Conservation (phyloP, 2,888 invertebrate species). For the Isoperla grammatica region DNA sequence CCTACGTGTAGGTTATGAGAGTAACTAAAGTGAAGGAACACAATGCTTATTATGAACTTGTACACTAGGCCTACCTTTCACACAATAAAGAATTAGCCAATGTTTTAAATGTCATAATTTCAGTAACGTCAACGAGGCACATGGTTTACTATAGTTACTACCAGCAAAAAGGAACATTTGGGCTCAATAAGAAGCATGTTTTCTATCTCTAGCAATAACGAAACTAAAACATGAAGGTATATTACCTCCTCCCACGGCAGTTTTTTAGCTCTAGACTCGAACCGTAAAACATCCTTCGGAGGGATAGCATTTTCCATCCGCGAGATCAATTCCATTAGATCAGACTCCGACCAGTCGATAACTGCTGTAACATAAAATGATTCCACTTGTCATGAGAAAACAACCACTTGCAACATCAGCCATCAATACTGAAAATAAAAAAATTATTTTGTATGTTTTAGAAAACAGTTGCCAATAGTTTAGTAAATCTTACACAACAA, state of each 20-base stretch:
- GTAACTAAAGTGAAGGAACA: too few relatives aligned
- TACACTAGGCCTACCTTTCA: too few relatives aligned
- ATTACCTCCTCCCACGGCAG: conserved; percentile 46
- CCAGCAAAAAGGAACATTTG: too few relatives aligned
- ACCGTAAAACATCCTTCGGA: conserved; percentile 44
- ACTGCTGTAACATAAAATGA: conserved; percentile 9
- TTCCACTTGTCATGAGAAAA: neutral
- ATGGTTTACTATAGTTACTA: too few relatives aligned
- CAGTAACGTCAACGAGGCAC: too few relatives aligned
- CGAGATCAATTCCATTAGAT: conserved; percentile 43
- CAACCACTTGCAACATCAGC: neutral
- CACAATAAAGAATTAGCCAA: too few relatives aligned
- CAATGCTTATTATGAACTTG: too few relatives aligned
- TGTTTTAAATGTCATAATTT: too few relatives aligned
- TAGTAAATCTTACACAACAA: neutral
- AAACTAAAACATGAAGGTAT: too few relatives aligned
- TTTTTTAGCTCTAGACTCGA: conserved; percentile 43
- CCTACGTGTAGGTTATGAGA: too few relatives aligned
- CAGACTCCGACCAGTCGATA: conserved; percentile 43
- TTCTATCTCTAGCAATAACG: too few relatives aligned
- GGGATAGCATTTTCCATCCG: conserved; percentile 45
- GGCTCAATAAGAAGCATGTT: too few relatives aligned
- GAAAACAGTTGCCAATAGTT: neutral
- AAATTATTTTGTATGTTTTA: neutral
- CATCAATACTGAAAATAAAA: neutral